These are phyloP conservation scores for Drosophila quinaria DNA, from an alignment of 2,888 invertebrate species.

Conservation along the genomic window DNA sequence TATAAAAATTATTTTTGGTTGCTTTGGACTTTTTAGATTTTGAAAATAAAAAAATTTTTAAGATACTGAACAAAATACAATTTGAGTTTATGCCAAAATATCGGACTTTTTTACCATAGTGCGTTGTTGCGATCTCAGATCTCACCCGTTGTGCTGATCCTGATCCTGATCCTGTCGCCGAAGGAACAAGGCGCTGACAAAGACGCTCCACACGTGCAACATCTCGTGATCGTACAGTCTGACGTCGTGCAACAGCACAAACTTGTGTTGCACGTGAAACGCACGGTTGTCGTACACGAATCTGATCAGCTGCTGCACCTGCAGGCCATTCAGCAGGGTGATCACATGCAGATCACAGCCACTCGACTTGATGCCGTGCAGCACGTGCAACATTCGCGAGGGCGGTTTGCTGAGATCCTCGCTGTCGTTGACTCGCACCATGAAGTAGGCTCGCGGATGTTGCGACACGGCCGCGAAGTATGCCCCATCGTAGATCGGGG, in stretches of 20 bases:
- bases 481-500: constrained; percentile 65
- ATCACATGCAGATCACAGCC: constrained; percentile 91
- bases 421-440: constrained; percentile 88
- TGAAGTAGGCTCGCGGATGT: constrained; percentile 63
- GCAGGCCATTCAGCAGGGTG: constrained; percentile 90
- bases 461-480: constrained; percentile 66
- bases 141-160: constrained; percentile 14
- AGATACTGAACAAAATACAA: too few species aligned
- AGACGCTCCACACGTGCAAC: constrained; percentile 91
- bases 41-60: too few species aligned
- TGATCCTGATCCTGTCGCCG: constrained; percentile 83
- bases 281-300: constrained; percentile 91
- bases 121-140: too few species aligned
- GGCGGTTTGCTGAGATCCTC: constrained; percentile 89
- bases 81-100: too few species aligned
- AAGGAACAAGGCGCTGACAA: constrained; percentile 91
- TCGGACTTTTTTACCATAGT: too few species aligned
- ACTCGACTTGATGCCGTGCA: constrained; percentile 87
- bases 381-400: constrained; percentile 87
- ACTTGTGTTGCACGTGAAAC: constrained; percentile 90
- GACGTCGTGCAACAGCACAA: constrained; percentile 90
- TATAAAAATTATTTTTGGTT: too few species aligned
- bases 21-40: too few species aligned
- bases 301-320: constrained; percentile 89
- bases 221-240: constrained; percentile 89